These are phyloP conservation scores for Nezara viridula DNA, from an alignment of 2,888 invertebrate species.

Conservation along the genomic window DNA sequence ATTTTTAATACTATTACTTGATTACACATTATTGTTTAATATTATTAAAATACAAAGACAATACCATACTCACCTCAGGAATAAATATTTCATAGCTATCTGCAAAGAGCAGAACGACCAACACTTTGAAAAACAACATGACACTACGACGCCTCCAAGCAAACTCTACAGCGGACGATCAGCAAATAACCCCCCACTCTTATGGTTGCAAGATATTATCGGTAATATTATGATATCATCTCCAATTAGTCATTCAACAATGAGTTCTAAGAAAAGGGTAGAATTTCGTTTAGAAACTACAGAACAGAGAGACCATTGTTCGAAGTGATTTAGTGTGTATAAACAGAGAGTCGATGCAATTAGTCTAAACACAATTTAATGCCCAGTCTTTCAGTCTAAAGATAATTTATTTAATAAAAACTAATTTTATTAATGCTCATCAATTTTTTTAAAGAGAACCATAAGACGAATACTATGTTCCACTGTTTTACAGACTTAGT, in stretches of 20 bases:
- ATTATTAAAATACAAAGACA: neutral
- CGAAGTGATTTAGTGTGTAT: neutral
- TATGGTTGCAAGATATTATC: neutral
- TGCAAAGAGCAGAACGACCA: neutral
- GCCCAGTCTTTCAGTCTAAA: neutral
- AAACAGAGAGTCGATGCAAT: neutral
- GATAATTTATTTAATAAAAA: neutral
- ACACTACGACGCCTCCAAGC: neutral
- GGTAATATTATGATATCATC: constrained; percentile 4
- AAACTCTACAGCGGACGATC: neutral
- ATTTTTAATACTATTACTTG: no score
- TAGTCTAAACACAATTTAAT: neutral
- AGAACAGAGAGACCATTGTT: neutral
- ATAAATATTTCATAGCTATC: neutral
- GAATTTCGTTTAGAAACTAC: no score
- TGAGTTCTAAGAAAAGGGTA: neutral
- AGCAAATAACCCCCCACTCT: neutral
- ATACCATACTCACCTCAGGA: neutral
- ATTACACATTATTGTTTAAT: no score
- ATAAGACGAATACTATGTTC: neutral
- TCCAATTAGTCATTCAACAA: neutral
- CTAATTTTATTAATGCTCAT: neutral
- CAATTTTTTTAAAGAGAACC: neutral
- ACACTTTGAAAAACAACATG: neutral
- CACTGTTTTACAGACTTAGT: neutral